These are phyloP conservation scores for Tachuris rubrigastra DNA, from an alignment of 2,113 vertebrate genomes.

Conservation along the genomic window DNA sequence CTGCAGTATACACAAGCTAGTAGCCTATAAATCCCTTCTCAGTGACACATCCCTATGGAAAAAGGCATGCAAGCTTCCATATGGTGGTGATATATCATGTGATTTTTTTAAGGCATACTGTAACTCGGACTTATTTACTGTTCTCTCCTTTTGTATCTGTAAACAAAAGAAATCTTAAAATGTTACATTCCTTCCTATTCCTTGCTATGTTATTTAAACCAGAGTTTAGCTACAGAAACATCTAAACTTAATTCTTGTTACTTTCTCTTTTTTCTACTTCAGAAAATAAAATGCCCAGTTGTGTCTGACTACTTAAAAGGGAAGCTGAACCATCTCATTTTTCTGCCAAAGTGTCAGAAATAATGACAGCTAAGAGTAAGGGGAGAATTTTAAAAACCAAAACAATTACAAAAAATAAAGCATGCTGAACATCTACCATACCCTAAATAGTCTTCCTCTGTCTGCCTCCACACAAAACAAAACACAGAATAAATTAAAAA, in stretches of 20 bases:
- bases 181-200: slow-evolving; percentile 53
- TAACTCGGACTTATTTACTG: not conserved
- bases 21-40: slow-evolving; percentile 42
- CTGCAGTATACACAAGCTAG: not conserved
- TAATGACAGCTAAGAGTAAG: not conserved
- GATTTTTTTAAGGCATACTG: slow-evolving; percentile 4
- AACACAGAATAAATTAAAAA: not conserved
- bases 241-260: slow-evolving; percentile 19
- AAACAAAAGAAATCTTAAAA: slow-evolving; percentile 55
- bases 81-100: slow-evolving; percentile 38
- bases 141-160: not conserved
- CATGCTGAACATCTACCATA: not conserved
- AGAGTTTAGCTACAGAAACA: slow-evolving; percentile 13
- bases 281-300: slow-evolving; percentile 58
- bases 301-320: slow-evolving; percentile 16
- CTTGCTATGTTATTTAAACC: slow-evolving; percentile 2
- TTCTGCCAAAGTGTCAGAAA: slow-evolving; percentile 48
- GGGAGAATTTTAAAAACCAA: not conserved
- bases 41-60: not conserved
- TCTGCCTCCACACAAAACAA: not conserved
- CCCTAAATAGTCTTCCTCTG: not conserved
- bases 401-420: not conserved
- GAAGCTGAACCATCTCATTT: not conserved
- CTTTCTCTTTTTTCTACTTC: not conserved
- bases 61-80: slow-evolving; percentile 28